Percentiles rank a stretch among this genome's conserved stretches.
phyloP scores from a whole-genome alignment of 2,888 invertebrate genomes.

The Himalopsyche kuldschensis region DNA sequence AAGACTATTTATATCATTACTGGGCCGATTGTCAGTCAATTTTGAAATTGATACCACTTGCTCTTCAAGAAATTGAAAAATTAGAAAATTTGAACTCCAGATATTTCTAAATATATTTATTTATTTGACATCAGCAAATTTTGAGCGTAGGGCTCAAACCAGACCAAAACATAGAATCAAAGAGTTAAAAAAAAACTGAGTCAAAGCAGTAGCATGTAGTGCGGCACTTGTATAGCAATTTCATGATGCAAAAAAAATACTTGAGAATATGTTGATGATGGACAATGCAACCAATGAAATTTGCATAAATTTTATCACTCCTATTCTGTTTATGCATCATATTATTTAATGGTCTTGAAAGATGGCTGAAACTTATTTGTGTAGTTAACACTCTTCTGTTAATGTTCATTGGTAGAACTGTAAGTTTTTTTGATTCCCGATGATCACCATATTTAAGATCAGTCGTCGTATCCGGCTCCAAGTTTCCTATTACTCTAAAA shows the following conservation, averaged over 20 bases:
- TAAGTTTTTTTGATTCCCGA: not conserved
- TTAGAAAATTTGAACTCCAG: no score
- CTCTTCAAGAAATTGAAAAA: no score
- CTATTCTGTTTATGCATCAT: not conserved
- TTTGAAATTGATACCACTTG: no score
- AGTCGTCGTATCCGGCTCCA: not conserved
- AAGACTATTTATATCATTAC: no score
- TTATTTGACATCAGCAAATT: no score
- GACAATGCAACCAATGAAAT: slow-evolving; percentile 9
- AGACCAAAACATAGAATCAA: no score
- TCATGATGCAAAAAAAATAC: not conserved
- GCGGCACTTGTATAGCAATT: no score
- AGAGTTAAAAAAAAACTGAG: no score
- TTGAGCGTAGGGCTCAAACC: no score
- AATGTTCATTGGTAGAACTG: not conserved
- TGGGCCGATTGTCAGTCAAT: no score
- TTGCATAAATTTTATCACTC: not conserved
- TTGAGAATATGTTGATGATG: slow-evolving; percentile 21
- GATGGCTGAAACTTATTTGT: not conserved
- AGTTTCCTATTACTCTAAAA: not conserved
- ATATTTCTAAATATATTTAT: no score
- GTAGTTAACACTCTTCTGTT: not conserved
- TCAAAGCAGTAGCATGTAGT: no score
- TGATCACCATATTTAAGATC: not conserved
- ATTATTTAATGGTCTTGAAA: not conserved